Conservation (phyloP, 2,113 vertebrate genomes). For the Platysteira castanea region DNA sequence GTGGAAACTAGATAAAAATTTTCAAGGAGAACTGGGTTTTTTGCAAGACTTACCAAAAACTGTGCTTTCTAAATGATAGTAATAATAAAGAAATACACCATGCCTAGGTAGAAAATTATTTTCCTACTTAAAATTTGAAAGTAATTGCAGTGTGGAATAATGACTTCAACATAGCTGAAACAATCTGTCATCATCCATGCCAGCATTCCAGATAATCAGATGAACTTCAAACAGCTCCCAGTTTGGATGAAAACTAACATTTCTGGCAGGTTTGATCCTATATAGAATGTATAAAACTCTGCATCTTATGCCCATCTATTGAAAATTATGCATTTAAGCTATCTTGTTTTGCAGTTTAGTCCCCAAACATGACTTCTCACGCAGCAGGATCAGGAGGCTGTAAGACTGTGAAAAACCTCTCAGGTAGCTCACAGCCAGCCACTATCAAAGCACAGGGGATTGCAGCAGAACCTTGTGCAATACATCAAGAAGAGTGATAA, state of each 20-base stretch:
- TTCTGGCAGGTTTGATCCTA: background rate
- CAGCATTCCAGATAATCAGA: background rate
- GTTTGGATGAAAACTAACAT: background rate
- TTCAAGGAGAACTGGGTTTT: background rate
- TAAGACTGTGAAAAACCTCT: background rate
- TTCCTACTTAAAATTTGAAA: background rate
- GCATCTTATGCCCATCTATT: background rate
- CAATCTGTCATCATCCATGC: background rate
- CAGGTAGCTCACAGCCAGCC: background rate
- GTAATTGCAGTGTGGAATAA: background rate
- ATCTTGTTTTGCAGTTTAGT: background rate
- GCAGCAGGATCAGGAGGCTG: background rate
- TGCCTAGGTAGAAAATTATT: background rate
- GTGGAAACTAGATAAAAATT: background rate
- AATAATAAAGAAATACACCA: background rate
- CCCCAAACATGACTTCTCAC: background rate
- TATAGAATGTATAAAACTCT: background rate
- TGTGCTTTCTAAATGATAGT: background rate
- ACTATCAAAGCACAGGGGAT: fast-evolving
- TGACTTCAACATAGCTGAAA: background rate
- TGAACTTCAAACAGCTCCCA: background rate
- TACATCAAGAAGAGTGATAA: background rate
- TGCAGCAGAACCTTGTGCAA: background rate
- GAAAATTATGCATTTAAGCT: background rate
- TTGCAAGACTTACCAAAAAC: background rate